Evolutionary conservation across 2,113 vertebrate genomes (phyloP).

Genomic region (Chionomys nivalis): DNA sequence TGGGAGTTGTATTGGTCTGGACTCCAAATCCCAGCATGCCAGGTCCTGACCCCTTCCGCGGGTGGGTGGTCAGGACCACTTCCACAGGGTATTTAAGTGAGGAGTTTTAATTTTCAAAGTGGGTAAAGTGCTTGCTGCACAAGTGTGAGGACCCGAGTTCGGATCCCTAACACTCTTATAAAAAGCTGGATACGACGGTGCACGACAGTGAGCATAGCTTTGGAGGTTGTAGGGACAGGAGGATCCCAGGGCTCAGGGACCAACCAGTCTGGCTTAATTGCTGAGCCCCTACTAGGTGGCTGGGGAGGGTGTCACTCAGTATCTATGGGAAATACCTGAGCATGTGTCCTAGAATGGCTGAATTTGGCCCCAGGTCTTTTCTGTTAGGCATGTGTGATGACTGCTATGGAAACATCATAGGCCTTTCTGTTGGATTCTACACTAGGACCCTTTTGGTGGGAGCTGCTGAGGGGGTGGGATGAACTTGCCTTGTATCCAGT

Average conservation of each 20-base stretch:
- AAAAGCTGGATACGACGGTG: background rate
- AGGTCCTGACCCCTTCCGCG: too few relatives aligned
- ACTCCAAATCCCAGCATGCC: too few relatives aligned
- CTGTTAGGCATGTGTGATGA: background rate
- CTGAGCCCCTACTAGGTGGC: background rate
- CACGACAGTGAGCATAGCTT: background rate
- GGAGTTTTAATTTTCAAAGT: too few relatives aligned
- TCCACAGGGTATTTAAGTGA: too few relatives aligned
- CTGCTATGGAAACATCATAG: background rate
- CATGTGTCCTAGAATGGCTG: background rate
- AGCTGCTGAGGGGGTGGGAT: background rate
- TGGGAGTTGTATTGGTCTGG: too few relatives aligned
- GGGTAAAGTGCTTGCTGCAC: too few relatives aligned
- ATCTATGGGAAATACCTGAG: background rate
- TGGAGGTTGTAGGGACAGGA: background rate
- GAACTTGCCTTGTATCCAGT: background rate
- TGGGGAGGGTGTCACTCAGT: background rate
- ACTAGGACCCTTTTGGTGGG: background rate
- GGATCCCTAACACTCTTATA: background rate
- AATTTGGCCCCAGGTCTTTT: background rate
- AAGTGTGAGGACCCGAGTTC: background rate
- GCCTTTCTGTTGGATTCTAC: background rate
- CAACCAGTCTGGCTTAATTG: background rate
- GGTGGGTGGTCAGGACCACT: too few relatives aligned
- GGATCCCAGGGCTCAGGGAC: background rate